Conservation (phyloP, 2,888 invertebrate species). For the Macrosoma leucophasiata region DNA sequence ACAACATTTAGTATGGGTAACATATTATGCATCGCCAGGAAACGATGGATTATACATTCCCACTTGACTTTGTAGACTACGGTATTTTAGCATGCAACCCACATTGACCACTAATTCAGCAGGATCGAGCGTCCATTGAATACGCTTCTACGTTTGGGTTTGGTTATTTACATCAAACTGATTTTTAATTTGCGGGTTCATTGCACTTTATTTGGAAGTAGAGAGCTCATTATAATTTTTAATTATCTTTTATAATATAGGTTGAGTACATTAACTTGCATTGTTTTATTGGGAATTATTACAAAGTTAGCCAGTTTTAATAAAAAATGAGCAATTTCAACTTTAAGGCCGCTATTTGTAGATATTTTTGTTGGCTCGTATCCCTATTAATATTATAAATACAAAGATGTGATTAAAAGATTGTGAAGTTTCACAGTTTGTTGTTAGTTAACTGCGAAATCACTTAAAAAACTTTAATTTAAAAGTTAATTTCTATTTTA, state of each 20-base stretch:
- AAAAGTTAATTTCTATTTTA: no score
- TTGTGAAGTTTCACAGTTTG: no score
- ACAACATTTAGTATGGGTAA: slow-evolving; percentile 41
- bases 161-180: slow-evolving; percentile 31
- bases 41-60: slow-evolving; percentile 41
- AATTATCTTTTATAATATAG: slow-evolving; percentile 35
- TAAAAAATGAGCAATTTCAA: no score
- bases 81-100: slow-evolving; percentile 41
- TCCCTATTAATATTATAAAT: no score
- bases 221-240: slow-evolving; percentile 35
- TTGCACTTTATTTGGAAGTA: slow-evolving; percentile 42
- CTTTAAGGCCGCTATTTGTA: no score
- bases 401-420: no score
- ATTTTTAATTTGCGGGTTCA: slow-evolving; percentile 39
- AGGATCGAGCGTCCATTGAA: slow-evolving; percentile 32
- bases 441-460: no score
- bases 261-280: slow-evolving; percentile 21
- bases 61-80: slow-evolving; percentile 32
- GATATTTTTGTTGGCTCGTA: no score
- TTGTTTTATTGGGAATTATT: slow-evolving; percentile 25
- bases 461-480: no score
- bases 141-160: slow-evolving; percentile 31
- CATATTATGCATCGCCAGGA: slow-evolving; percentile 43
- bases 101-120: slow-evolving; percentile 43
- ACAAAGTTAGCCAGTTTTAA: no score